Conservation (phyloP, 2,113 vertebrate species). For the Dipodomys merriami region DNA sequence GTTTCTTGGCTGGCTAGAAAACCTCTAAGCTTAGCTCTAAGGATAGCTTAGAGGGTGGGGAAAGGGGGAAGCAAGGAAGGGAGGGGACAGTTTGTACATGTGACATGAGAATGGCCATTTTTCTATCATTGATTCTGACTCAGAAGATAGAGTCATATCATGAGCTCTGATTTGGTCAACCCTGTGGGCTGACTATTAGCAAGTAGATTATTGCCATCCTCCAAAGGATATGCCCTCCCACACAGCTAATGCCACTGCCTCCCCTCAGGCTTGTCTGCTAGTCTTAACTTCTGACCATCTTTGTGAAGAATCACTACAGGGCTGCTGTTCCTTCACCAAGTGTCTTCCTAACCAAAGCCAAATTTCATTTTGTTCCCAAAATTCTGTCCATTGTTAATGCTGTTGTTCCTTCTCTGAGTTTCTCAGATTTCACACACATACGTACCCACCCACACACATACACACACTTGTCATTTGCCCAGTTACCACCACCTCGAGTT, state of each 20-base stretch:
- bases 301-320: neutral
- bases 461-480: too few relatives aligned
- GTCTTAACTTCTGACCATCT: too few relatives aligned
- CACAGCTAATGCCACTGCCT: neutral
- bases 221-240: too few relatives aligned
- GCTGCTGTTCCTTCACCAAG: neutral
- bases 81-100: accelerated
- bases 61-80: neutral
- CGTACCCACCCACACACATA: too few relatives aligned
- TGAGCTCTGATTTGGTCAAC: neutral
- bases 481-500: neutral
- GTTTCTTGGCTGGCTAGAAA: neutral
- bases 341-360: neutral
- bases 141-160: neutral
- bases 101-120: neutral
- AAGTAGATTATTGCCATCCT: accelerated
- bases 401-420: neutral
- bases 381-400: neutral
- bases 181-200: neutral
- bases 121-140: neutral
- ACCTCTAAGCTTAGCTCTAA: too few relatives aligned
- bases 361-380: neutral
- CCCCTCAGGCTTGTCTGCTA: neutral
- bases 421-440: neutral
- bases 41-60: neutral